Conservation (phyloP, 2,888 invertebrate genomes). For the Cephus nigrinus region DNA sequence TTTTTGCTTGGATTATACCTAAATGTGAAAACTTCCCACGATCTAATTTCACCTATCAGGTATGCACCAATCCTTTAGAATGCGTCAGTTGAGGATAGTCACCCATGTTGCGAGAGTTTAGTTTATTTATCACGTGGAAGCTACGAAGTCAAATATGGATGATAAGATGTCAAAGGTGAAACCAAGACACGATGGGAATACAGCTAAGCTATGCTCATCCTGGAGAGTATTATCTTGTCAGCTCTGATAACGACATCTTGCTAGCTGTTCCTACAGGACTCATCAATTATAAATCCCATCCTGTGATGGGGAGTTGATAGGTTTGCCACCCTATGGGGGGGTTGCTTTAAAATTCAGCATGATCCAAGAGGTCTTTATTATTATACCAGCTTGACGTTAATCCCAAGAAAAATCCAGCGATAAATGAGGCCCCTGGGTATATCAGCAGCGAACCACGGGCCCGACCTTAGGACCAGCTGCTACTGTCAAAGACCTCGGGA, state of each 20-base stretch:
- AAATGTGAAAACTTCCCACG: background rate
- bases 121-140: background rate
- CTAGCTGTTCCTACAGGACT: conserved; percentile 55
- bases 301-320: background rate
- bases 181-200: background rate
- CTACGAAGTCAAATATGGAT: background rate
- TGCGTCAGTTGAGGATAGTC: background rate
- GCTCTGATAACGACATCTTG: conserved; percentile 60
- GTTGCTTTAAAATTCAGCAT: background rate
- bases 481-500: conserved; percentile 12
- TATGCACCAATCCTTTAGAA: background rate
- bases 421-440: background rate
- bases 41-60: background rate
- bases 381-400: background rate
- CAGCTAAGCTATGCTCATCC: conserved; percentile 41
- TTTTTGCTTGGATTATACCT: background rate
- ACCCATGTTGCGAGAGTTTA: background rate
- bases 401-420: background rate
- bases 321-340: background rate
- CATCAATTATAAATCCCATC: conserved; percentile 60
- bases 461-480: conserved; percentile 12
- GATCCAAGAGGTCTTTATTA: background rate
- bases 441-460: background rate
- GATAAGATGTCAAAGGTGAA: background rate
- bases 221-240: conserved; percentile 61